These are phyloP conservation scores for Cinara cedri DNA, from an alignment of 2,888 invertebrate genomes.

Conservation along the genomic window DNA sequence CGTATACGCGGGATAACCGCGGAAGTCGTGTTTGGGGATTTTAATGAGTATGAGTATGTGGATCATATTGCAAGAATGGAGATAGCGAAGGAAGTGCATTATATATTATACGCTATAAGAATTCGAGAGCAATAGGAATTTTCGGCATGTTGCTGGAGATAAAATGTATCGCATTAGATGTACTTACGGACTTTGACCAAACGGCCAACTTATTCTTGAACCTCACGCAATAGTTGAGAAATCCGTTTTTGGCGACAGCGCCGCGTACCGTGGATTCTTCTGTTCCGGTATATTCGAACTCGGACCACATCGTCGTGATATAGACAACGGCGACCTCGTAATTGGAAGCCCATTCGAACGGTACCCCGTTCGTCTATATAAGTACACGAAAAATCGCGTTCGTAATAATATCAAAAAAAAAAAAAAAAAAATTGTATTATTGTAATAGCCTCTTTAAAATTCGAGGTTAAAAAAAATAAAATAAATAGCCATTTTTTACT, in stretches of 20 bases:
- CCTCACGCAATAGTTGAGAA: conserved; percentile 41
- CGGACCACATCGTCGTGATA: conserved; percentile 39
- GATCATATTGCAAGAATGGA: not conserved
- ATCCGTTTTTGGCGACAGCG: conserved; percentile 24
- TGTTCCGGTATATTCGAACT: not conserved
- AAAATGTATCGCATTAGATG: not conserved
- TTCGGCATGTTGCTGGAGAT: not conserved
- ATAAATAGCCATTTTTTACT: not conserved
- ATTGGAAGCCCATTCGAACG: conserved; percentile 36
- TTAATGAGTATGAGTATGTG: not conserved
- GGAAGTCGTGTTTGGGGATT: not conserved
- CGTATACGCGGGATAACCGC: not conserved
- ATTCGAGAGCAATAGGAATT: not conserved
- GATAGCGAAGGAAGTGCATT: conserved; percentile 8
- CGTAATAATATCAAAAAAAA: no score
- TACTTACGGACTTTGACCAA: conserved; percentile 29
- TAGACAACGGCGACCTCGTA: conserved; percentile 47
- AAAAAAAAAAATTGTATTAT: no score
- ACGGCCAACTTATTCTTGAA: conserved; percentile 18
- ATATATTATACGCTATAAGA: not conserved
- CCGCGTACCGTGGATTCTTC: not conserved
- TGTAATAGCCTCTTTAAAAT: no score
- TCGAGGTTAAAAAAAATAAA: no score
- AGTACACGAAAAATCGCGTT: not conserved
- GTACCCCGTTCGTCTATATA: conserved; percentile 18